These are phyloP conservation scores for Odontothrips loti DNA, from an alignment of 2,888 invertebrate genomes.

Conservation along the genomic window DNA sequence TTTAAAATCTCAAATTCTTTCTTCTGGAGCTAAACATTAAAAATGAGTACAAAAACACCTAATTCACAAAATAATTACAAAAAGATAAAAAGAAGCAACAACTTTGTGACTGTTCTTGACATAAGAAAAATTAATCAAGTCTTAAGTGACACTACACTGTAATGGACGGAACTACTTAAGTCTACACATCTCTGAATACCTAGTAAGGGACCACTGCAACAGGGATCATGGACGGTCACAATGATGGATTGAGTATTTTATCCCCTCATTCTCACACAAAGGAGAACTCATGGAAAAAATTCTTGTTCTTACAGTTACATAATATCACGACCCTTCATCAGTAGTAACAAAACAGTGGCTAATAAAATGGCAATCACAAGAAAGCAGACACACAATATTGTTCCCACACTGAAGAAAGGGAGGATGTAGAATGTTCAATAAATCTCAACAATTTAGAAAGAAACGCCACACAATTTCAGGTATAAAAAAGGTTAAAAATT, in stretches of 20 bases:
- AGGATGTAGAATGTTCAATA: background rate
- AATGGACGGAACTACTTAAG: conserved; percentile 19
- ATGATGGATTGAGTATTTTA: too few relatives aligned
- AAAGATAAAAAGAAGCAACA: background rate
- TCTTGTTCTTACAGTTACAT: background rate
- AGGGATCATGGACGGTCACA: too few relatives aligned
- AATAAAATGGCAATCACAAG: background rate
- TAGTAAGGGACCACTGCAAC: background rate
- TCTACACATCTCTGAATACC: conserved; percentile 2
- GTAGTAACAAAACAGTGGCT: background rate
- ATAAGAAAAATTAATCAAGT: background rate
- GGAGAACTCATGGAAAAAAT: too few relatives aligned
- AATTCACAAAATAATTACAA: background rate
- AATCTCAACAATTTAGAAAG: background rate
- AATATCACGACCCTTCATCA: background rate
- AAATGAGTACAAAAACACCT: background rate
- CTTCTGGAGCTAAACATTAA: too few relatives aligned
- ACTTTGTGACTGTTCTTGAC: too few relatives aligned
- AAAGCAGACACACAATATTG: background rate
- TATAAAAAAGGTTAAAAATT: conserved; percentile 4
- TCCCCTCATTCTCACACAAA: too few relatives aligned
- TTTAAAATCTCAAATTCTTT: background rate
- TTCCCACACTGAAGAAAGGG: background rate
- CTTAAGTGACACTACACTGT: conserved; percentile 17
- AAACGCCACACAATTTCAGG: background rate